Conservation (phyloP, 2,113 vertebrate genomes). For the Myotis yumanensis region DNA sequence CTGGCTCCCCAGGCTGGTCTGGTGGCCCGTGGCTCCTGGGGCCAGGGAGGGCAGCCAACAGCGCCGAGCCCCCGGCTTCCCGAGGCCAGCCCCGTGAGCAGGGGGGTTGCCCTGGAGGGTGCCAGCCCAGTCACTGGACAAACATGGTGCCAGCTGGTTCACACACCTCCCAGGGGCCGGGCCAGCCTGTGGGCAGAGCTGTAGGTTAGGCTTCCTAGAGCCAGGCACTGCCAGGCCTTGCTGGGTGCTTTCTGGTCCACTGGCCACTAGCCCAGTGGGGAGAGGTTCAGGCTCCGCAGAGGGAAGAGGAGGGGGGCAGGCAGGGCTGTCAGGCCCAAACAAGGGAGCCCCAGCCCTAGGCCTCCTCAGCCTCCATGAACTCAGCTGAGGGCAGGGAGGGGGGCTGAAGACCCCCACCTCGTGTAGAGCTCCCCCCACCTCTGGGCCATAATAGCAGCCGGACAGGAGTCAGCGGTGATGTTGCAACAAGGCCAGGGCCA, state of each 20-base stretch:
- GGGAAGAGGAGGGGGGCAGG: background rate
- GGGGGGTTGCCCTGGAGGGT: background rate
- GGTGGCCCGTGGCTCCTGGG: background rate
- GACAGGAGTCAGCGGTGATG: background rate
- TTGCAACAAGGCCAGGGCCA: background rate
- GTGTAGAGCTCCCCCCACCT: background rate
- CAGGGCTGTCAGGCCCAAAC: background rate
- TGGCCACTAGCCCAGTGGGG: constrained; percentile 8
- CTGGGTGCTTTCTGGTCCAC: background rate
- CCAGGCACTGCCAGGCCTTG: background rate
- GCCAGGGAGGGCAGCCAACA: background rate
- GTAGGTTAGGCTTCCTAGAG: background rate
- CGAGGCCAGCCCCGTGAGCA: too few species aligned
- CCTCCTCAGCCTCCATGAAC: background rate
- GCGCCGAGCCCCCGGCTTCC: background rate
- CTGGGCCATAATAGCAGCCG: background rate
- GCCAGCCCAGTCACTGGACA: background rate
- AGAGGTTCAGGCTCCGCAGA: background rate
- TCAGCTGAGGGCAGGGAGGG: background rate
- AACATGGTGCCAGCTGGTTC: background rate
- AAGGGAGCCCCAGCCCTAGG: background rate
- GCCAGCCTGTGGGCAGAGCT: background rate
- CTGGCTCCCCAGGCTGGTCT: background rate
- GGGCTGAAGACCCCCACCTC: background rate
- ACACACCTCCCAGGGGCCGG: background rate